Base-by-base conservation (phyloP, 2,888 invertebrate species). In the Pteria penguin region DNA sequence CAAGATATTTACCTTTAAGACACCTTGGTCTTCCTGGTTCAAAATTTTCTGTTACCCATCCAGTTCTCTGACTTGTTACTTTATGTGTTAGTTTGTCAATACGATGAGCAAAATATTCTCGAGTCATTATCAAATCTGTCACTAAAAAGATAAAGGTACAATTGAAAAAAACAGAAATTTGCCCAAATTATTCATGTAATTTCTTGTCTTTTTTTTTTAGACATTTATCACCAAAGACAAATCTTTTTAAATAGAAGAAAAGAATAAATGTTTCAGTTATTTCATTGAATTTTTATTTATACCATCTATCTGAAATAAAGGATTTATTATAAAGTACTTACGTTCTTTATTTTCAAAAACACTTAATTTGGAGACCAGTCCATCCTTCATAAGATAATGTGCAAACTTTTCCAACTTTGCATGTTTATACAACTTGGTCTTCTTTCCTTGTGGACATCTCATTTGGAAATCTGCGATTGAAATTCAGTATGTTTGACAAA, bases 351-450 rank as follows among this genome's bases (percentile, higher is more conserved):
- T 90, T 22, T 88, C 86, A 81, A 87, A 92, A 61, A 91, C 84
- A 31, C 92, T 91, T 26, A 92, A 84, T 32, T 89, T 78, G 4
- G 86, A 94, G 0, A 95, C 93, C 52, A 96, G 92, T 0, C 97
- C 97, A 90, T 96, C 95, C 0, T 92, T 93, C 86, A 95, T 94
- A 0, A 94, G 94, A 86, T 97, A 97, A 0, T 96, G 95, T 0
- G 97, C 94, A 91, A 95, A 97, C 80, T 95, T 94, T 90, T 97
- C 96, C 5, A 96, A 93, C 54, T 95, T 93, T 0, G 95, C 94
- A 83, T 95, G 94, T 90, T 96, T 96, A 90, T 95, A 97, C 80
- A 94, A 84, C 71, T 91, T 91, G 1, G 89, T 90, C 82, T 94
- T 94, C 31, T 95, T 95, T 27, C 95, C 95, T 0, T 87, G 85